Evolutionary conservation across 2,888 invertebrate genomes (phyloP).

Genomic region (Diplazon laetatorius): DNA sequence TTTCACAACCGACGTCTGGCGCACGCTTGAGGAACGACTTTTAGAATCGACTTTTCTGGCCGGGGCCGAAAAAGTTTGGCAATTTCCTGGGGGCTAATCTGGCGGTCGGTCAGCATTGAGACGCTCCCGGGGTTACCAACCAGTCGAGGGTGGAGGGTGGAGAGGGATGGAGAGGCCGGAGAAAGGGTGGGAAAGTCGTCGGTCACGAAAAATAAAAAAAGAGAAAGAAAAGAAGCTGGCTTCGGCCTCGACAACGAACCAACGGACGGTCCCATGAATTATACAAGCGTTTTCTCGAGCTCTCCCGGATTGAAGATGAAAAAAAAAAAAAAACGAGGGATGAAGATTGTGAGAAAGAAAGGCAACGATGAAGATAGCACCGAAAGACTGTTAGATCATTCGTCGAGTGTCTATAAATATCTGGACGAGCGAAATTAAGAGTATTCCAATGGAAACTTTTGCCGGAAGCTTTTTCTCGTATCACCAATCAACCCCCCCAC

Average conservation of each 20-base stretch:
- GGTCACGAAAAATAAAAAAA: conserved; percentile 50
- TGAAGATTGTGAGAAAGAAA: conserved; percentile 65
- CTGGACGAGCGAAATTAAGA: conserved; percentile 24
- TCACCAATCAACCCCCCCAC: conserved; percentile 14
- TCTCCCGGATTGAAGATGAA: too few relatives aligned
- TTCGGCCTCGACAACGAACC: conserved; percentile 74
- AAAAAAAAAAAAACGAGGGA: conserved; percentile 65
- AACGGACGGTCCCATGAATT: conserved; percentile 80
- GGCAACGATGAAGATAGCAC: conserved; percentile 40
- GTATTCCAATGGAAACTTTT: conserved; percentile 12
- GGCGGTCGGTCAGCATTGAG: conserved; percentile 82
- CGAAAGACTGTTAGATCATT: not conserved
- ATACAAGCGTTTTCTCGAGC: conserved; percentile 77
- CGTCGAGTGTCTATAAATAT: conserved; percentile 53
- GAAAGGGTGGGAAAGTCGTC: conserved; percentile 41
- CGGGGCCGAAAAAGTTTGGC: conserved; percentile 81
- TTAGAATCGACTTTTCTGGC: conserved; percentile 79
- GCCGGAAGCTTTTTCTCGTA: not conserved
- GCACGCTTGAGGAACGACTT: conserved; percentile 79
- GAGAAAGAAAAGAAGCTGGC: conserved; percentile 66
- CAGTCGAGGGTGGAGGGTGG: conserved; percentile 57
- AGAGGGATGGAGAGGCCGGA: conserved; percentile 8
- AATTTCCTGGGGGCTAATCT: conserved; percentile 82
- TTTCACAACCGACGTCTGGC: conserved; percentile 23
- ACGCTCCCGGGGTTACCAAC: conserved; percentile 76